Base-by-base conservation (phyloP, 2,797 vertebrate genomes). In the Chloroceryle inda region DNA sequence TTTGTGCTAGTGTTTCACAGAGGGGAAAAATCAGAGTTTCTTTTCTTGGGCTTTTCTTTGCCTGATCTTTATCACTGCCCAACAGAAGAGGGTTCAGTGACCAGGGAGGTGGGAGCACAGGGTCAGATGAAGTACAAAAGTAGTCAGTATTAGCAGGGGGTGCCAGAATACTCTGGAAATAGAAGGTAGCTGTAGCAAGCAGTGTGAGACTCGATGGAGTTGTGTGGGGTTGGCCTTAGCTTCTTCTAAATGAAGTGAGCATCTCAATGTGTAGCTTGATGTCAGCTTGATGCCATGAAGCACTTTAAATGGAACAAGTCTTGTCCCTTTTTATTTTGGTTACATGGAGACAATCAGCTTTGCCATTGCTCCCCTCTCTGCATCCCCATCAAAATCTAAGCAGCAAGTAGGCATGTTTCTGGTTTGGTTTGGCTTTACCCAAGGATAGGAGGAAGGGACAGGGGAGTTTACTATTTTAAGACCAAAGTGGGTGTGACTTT, bases 291-390 rank as follows among this genome's bases (percentile, higher is more conserved):
- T 88, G 69, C 80, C 81, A 20, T 62, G 82, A 97, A 96, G 98
- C 97, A 97, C 97, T 98, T 98, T 97, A 97, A 94, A 88, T 59
- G 15, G 78, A 96, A n/a, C 42, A 93, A 74, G 56, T 90, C 33
- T 91, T 85, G 29, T 40, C 81, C 68, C 92, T 95, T 93, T 77
- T 55, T 52, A 52, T 81, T 93, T 73, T 31, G 67, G 44, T 94
- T 95, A 50, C 1, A 1, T 93, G 38, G 47, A 95, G 96, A 97
- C 97, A 97, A 95, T 97, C 97, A 93, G 17, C 63, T 81, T 19
- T 83, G 64, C 52, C 37, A 59, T 84, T 68, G 40, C 47, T 83
- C 56, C 33, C 76, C 33, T 5, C 27, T 80, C 53, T 63, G 40
- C 71, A 77, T 74, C 90, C 85, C 81, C 79, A 71, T 45, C 37